Percentiles rank a stretch among this genome's conserved stretches.
phyloP scores from a whole-genome alignment of 2,888 invertebrate genomes.

The Coenonympha glycerion region DNA sequence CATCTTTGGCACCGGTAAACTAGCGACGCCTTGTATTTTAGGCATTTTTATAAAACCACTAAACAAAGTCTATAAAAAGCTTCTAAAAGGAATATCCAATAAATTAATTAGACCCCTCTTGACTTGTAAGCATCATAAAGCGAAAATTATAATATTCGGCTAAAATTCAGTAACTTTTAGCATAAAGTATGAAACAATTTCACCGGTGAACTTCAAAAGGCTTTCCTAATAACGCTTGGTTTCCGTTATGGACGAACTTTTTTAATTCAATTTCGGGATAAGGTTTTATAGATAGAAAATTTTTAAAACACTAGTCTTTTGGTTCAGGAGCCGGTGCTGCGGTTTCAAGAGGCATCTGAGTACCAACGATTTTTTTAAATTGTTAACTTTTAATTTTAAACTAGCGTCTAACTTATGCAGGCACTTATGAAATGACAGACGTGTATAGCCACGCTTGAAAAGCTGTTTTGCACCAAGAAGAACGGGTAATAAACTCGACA shows the following conservation, averaged over 20 bases:
- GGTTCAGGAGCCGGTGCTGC: neutral
- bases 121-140: constrained; percentile 3
- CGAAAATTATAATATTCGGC: constrained; percentile 6
- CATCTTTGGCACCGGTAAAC: no score
- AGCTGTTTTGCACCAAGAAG: no score
- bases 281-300: constrained; percentile 6
- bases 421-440: no score
- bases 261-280: constrained; percentile 6
- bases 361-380: no score
- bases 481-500: no score
- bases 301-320: constrained; percentile 6
- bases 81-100: neutral
- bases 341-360: no score
- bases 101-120: neutral
- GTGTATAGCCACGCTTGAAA: no score
- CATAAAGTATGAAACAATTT: constrained; percentile 11
- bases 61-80: neutral
- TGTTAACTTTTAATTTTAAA: no score
- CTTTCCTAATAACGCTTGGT: constrained; percentile 4
- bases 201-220: constrained; percentile 6
- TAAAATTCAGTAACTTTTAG: neutral
- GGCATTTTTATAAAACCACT: neutral
- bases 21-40: no score
- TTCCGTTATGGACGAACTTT: constrained; percentile 7
- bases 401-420: no score